phyloP scores from a whole-genome alignment of 2,888 invertebrate species.

The Reticulitermes lucifugus region DNA sequence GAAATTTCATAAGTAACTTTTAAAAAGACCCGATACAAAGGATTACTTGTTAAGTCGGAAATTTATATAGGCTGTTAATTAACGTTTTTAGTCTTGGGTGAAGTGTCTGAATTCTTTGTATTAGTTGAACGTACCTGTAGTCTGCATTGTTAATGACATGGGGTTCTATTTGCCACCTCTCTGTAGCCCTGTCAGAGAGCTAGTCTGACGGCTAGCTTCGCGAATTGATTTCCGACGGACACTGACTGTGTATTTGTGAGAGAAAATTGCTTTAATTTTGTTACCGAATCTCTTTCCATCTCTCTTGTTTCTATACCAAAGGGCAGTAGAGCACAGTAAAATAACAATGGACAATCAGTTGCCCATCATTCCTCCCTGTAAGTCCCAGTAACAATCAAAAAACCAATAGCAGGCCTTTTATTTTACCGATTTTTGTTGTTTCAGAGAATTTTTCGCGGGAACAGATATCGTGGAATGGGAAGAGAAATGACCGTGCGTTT shows the following conservation, averaged over 20 bases:
- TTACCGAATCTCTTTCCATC: conserved; percentile 26
- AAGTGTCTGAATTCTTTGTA: neutral
- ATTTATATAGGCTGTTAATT: neutral
- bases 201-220: conserved; percentile 12
- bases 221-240: conserved; percentile 35
- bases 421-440: conserved; percentile 23
- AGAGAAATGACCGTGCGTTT: neutral
- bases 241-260: conserved; percentile 37
- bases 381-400: conserved; percentile 23
- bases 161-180: neutral
- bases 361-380: conserved; percentile 36
- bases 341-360: conserved; percentile 41
- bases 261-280: conserved; percentile 44
- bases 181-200: neutral
- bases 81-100: neutral
- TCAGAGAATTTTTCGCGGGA: conserved; percentile 1
- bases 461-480: neutral
- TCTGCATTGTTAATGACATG: neutral
- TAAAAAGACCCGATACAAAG: no score
- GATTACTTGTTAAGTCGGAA: no score
- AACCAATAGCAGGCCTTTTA: conserved; percentile 5
- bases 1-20: no score
- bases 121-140: neutral
- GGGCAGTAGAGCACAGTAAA: conserved; percentile 18
- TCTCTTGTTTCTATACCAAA: neutral